Evolutionary conservation across 2,113 vertebrate species (phyloP).

Genomic region (Siphamia tubifer): DNA sequence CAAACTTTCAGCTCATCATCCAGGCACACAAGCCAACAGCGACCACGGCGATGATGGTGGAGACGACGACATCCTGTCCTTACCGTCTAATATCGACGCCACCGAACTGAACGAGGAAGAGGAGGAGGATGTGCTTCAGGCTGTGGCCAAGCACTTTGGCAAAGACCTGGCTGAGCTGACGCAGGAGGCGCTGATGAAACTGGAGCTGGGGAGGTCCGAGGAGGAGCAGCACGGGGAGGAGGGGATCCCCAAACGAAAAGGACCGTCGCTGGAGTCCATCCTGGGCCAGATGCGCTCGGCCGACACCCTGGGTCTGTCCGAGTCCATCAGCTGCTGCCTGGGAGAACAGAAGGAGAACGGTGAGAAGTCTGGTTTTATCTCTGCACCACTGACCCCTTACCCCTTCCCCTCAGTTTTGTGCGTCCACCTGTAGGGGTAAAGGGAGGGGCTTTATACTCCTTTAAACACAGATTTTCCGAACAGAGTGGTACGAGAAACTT

Average conservation of each 20-base stretch:
- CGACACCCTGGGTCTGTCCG: slow-evolving; percentile 87
- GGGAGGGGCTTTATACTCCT: too few relatives aligned
- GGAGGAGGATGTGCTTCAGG: slow-evolving; percentile 82
- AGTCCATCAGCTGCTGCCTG: slow-evolving; percentile 84
- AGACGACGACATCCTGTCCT: not conserved
- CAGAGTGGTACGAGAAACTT: too few relatives aligned
- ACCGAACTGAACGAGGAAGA: slow-evolving; percentile 85
- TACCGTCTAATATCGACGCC: slow-evolving; percentile 36
- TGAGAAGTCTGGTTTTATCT: slow-evolving; percentile 67
- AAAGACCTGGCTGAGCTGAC: slow-evolving; percentile 80
- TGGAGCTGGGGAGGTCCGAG: slow-evolving; percentile 16
- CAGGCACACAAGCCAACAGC: too few relatives aligned
- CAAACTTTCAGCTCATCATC: too few relatives aligned
- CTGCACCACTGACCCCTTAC: too few relatives aligned
- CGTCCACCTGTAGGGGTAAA: too few relatives aligned
- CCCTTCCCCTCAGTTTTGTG: too few relatives aligned
- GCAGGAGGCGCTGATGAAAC: slow-evolving; percentile 45
- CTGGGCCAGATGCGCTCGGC: slow-evolving; percentile 89
- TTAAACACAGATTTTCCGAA: too few relatives aligned
- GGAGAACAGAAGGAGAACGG: slow-evolving; percentile 81
- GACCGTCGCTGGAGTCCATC: slow-evolving; percentile 83
- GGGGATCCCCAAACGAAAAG: slow-evolving; percentile 10
- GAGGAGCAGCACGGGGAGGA: slow-evolving; percentile 31
- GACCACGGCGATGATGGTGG: not conserved
- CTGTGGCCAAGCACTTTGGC: slow-evolving; percentile 88